Conservation (phyloP, 2,888 invertebrate species). For the Epiblema foenella region DNA sequence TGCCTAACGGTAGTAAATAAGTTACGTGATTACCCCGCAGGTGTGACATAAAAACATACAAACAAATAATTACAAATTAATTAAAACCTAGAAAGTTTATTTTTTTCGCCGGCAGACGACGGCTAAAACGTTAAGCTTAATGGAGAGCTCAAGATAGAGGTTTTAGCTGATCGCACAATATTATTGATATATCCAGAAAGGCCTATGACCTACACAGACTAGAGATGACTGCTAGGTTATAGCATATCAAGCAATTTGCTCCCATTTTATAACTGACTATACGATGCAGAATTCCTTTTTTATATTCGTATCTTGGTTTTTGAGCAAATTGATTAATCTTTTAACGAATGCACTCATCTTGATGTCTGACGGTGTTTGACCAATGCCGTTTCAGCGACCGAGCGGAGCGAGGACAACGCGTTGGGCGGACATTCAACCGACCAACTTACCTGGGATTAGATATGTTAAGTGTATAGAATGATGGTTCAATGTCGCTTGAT, state of each 20-base stretch:
- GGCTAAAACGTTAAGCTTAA: too few relatives aligned
- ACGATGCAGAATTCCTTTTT: conserved; percentile 24
- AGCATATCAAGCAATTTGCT: conserved; percentile 48
- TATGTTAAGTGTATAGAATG: neutral
- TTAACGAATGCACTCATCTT: conserved; percentile 63
- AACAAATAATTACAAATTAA: too few relatives aligned
- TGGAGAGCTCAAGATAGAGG: conserved; percentile 15
- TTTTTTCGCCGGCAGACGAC: too few relatives aligned
- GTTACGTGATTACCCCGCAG: too few relatives aligned
- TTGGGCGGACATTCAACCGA: conserved; percentile 54
- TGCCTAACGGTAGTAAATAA: too few relatives aligned
- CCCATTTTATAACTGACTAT: conserved; percentile 40
- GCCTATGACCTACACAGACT: conserved; percentile 36
- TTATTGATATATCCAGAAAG: conserved; percentile 46
- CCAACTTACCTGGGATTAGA: conserved; percentile 14
- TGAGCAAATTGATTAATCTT: conserved; percentile 47
- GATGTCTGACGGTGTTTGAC: conserved; percentile 71
- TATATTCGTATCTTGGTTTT: conserved; percentile 30
- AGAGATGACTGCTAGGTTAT: conserved; percentile 34
- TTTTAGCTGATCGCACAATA: conserved; percentile 42
- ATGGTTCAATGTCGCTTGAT: neutral
- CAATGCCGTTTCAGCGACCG: conserved; percentile 48
- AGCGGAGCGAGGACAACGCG: neutral
- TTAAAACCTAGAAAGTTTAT: too few relatives aligned
- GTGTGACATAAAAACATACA: too few relatives aligned